Percentiles rank a stretch among this genome's conserved stretches.
Conservation (phyloP, 2,888 invertebrate genomes). For the Entomobrya proxima region DNA sequence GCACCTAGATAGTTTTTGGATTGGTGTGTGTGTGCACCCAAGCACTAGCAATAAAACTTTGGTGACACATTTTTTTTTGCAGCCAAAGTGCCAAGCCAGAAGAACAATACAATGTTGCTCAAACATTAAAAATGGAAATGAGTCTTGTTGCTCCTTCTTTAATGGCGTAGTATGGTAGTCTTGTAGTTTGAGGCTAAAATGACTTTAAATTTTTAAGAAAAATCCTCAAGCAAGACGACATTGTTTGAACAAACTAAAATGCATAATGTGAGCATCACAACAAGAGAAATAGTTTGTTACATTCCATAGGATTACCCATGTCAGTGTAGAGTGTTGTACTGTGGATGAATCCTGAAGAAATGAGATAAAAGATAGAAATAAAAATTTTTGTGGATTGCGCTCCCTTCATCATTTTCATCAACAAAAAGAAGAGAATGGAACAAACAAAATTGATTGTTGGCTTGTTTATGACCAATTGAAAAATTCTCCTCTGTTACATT, state of each 20-base stretch:
- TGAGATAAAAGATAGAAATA: slow-evolving; percentile 12
- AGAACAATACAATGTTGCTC: not conserved
- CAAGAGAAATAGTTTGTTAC: too few relatives aligned
- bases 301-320: too few relatives aligned
- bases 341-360: too few relatives aligned
- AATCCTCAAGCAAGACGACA: not conserved
- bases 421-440: too few relatives aligned
- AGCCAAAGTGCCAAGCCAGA: too few relatives aligned
- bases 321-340: too few relatives aligned
- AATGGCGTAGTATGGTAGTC: slow-evolving; percentile 41
- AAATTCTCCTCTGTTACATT: not conserved
- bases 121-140: not conserved
- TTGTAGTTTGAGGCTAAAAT: slow-evolving; percentile 13
- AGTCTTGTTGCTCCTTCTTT: slow-evolving; percentile 16
- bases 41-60: not conserved
- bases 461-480: slow-evolving; percentile 25
- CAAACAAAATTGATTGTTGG: too few relatives aligned
- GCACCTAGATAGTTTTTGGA: too few relatives aligned
- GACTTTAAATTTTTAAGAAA: not conserved
- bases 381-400: not conserved
- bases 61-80: slow-evolving; percentile 32
- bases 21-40: slow-evolving; percentile 6
- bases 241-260: not conserved
- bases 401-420: slow-evolving; percentile 10
- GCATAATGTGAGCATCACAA: too few relatives aligned